Evolutionary conservation across 2,888 invertebrate species (phyloP), one percentile per base, ranked within the genome.

Genomic region (Bombylius discolor): DNA sequence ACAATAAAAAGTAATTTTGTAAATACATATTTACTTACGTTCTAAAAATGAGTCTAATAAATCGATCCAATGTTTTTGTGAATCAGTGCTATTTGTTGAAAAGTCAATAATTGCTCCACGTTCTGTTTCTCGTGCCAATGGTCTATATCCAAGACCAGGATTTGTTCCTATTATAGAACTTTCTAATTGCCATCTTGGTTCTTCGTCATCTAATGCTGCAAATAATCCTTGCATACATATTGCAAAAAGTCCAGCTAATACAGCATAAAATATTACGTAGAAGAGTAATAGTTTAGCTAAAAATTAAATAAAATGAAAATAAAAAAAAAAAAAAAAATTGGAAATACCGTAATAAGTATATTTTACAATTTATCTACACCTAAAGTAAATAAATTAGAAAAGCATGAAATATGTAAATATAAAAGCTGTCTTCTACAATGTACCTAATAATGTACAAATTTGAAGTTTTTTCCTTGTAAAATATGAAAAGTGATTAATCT

Each of bases 221-320:
- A 89, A 77, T 63, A 98, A 79, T 2, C 87, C 87, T 58, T 87
- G 84, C 81, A 95, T 83, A 73, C 94, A 93, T 53, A 90, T 81
- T 1, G 87, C 81, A 73, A 94, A 96, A 67, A 97, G 77, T 8
- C 86, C 82, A 14, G 87, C 87, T 69, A 98, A 78, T 57, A 83
- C 81, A 51, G 82, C 78, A 77, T 94, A 97, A 79, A 96, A 97
- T 61, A 92, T 79, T 49, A 81, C 61, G 77, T 97, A 98, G 79
- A 97, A 98, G 0, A 85, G 62, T 32, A 87, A 68, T 59, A 94
- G 81, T 70, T 90, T 85, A 59, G 81, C 94, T 94, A 81, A 33
- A 83, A 64, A 23, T 23, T 51, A 11, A 49, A 11, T 1, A 42
- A 42, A 42, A 7, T 13, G 54, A 42, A 33, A 51, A 54, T 34